These are phyloP conservation scores for Notothenia coriiceps DNA, from an alignment of 2,113 vertebrate species.

Conservation along the genomic window DNA sequence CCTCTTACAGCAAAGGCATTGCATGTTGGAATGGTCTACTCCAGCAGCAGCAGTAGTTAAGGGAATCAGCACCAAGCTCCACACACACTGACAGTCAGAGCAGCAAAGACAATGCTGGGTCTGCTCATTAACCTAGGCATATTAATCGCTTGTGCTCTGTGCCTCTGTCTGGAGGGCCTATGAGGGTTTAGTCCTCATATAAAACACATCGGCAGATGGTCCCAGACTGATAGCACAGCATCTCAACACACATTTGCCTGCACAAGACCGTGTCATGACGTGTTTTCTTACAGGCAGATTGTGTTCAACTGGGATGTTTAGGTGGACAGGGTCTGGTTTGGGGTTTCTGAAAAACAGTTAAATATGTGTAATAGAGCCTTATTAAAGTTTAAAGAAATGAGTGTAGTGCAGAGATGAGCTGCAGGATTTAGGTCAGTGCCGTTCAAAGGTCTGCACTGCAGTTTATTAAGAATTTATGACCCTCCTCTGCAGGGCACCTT, in stretches of 20 bases:
- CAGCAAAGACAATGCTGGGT: slow-evolving; percentile 63
- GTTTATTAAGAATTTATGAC: slow-evolving; percentile 87
- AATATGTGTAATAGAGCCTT: slow-evolving; percentile 76
- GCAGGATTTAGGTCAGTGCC: slow-evolving; percentile 81
- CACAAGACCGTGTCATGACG: not conserved
- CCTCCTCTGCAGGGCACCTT: slow-evolving; percentile 72
- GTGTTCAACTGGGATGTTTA: slow-evolving; percentile 31
- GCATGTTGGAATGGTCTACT: slow-evolving; percentile 46
- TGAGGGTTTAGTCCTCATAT: slow-evolving; percentile 71
- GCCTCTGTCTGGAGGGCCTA: slow-evolving; percentile 62
- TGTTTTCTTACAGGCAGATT: slow-evolving; percentile 21
- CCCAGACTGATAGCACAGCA: slow-evolving; percentile 62
- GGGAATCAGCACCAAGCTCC: slow-evolving; percentile 63
- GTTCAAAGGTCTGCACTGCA: slow-evolving; percentile 85
- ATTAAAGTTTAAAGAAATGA: slow-evolving; percentile 81
- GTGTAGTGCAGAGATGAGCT: slow-evolving; percentile 72
- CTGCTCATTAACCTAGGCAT: slow-evolving; percentile 81
- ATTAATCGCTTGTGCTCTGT: slow-evolving; percentile 75
- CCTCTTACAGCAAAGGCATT: slow-evolving; percentile 33
- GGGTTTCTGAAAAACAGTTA: slow-evolving; percentile 57
- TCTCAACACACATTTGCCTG: slow-evolving; percentile 43
- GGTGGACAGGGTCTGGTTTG: slow-evolving; percentile 54
- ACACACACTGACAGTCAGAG: slow-evolving; percentile 60
- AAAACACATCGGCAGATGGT: slow-evolving; percentile 79
- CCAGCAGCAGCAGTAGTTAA: slow-evolving; percentile 55